Conservation (phyloP, 2,113 vertebrate genomes). For the Cavia aperea region DNA sequence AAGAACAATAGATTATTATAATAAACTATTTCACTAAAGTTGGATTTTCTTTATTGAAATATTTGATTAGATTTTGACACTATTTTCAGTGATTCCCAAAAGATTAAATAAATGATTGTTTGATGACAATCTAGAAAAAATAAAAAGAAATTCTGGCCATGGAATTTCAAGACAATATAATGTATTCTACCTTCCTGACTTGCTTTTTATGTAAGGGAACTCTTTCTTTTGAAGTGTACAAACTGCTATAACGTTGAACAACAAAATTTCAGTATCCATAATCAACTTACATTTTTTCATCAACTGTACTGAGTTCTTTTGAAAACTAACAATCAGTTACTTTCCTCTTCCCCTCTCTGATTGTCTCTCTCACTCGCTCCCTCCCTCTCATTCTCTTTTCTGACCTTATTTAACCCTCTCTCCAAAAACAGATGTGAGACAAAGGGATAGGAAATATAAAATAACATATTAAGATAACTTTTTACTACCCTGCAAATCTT, state of each 20-base stretch:
- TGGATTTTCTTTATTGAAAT: background rate
- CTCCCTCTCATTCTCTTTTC: background rate
- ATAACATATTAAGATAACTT: background rate
- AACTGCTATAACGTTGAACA: background rate
- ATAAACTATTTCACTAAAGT: background rate
- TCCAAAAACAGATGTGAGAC: background rate
- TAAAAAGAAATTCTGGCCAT: constrained; percentile 20
- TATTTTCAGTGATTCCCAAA: constrained; percentile 2
- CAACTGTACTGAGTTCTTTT: background rate
- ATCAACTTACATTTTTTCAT: background rate
- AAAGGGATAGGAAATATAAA: background rate
- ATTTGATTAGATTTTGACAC: background rate
- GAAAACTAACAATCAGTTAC: background rate
- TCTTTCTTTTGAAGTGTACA: background rate
- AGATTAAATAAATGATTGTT: background rate
- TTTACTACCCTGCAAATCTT: background rate
- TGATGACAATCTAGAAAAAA: background rate
- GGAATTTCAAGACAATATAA: background rate
- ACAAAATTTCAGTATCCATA: constrained; percentile 10
- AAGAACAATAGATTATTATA: background rate
- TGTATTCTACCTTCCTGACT: background rate
- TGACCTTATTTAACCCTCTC: background rate
- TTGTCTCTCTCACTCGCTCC: background rate
- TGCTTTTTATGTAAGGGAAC: constrained; percentile 18
- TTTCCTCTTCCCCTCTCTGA: background rate